Conservation (phyloP, 2,888 invertebrate species). For the Papilio gigon region DNA sequence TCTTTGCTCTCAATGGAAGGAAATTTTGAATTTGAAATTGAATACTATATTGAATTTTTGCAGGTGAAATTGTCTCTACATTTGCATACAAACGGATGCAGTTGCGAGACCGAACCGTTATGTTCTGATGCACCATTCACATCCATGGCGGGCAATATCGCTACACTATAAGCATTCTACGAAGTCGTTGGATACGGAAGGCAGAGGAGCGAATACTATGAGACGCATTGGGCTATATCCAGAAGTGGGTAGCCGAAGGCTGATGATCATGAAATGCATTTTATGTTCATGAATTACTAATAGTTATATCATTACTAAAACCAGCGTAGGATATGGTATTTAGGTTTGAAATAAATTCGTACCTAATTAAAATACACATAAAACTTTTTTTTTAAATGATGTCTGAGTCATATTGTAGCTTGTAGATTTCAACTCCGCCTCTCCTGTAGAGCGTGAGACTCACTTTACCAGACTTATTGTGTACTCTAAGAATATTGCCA, state of each 20-base stretch:
- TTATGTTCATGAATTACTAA: no score
- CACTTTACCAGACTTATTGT: neutral
- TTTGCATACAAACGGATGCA: conserved; percentile 35
- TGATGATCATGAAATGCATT: no score
- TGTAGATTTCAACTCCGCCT: neutral
- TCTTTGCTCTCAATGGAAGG: neutral
- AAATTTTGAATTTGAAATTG: conserved; percentile 1
- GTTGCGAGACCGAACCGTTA: conserved; percentile 27
- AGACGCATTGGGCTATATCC: no score
- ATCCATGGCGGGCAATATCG: neutral
- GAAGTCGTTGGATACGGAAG: no score
- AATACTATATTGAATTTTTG: conserved; percentile 15
- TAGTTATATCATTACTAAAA: no score
- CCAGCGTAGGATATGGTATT: no score
- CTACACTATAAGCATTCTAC: neutral
- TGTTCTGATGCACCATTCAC: conserved; percentile 24
- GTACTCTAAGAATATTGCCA: neutral
- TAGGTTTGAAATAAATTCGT: no score
- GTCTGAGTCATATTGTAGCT: neutral
- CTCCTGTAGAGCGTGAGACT: neutral
- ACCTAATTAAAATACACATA: no score
- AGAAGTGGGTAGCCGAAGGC: no score
- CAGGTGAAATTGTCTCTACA: conserved; percentile 25
- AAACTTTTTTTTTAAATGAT: no score
- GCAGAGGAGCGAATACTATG: no score